These are phyloP conservation scores for Dascillus cervinus DNA, from an alignment of 2,888 invertebrate species.

Conservation along the genomic window DNA sequence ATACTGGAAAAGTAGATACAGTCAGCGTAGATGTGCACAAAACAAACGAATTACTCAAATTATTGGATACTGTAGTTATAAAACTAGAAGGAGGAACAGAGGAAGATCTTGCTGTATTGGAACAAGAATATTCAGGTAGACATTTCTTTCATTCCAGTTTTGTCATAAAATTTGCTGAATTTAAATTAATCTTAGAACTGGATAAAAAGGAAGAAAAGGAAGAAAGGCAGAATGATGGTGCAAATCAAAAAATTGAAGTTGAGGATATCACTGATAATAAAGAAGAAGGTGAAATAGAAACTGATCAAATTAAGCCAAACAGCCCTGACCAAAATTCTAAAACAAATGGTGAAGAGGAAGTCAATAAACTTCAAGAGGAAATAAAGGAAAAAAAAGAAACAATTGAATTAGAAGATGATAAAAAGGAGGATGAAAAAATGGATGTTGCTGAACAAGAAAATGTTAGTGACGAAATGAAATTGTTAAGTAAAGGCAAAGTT, in stretches of 20 bases:
- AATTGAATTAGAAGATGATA: slow-evolving; percentile 12
- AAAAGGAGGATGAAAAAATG: slow-evolving; percentile 12
- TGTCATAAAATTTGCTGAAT: neutral
- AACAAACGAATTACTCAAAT: slow-evolving; percentile 69
- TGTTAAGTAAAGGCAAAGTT: slow-evolving; percentile 42
- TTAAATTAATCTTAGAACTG: slow-evolving; percentile 23
- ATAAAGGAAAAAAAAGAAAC: slow-evolving; percentile 28
- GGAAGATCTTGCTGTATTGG: slow-evolving; percentile 80
- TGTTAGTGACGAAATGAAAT: slow-evolving; percentile 37
- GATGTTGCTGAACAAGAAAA: slow-evolving; percentile 27
- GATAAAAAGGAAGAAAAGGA: slow-evolving; percentile 30
- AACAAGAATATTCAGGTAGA: slow-evolving; percentile 53
- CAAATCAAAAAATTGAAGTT: slow-evolving; percentile 25
- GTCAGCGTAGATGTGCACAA: slow-evolving; percentile 82
- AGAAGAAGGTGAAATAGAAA: slow-evolving; percentile 30
- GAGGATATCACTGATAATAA: slow-evolving; percentile 27
- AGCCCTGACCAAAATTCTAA: slow-evolving; percentile 15
- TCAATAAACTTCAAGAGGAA: slow-evolving; percentile 36
- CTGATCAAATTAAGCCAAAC: slow-evolving; percentile 27
- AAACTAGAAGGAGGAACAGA: slow-evolving; percentile 90
- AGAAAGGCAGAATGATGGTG: slow-evolving; percentile 8
- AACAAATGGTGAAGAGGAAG: slow-evolving; percentile 25
- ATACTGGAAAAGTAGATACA: slow-evolving; percentile 62
- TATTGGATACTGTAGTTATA: slow-evolving; percentile 94
- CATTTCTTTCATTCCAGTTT: no score